Conservation (phyloP, 2,113 vertebrate genomes). For the Cyphomyrus discorhynchus region DNA sequence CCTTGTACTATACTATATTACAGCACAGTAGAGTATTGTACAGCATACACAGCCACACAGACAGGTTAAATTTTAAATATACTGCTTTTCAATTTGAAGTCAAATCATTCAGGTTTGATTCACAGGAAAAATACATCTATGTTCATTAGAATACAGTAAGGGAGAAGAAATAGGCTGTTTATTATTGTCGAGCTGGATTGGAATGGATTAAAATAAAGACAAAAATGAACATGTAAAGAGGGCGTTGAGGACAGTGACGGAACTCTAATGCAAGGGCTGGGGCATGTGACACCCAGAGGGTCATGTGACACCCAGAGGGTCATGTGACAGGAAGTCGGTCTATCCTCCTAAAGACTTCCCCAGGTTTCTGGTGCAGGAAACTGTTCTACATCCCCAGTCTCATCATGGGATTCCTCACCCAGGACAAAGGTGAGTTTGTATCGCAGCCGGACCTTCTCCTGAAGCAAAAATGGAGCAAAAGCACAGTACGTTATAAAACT, state of each 20-base stretch:
- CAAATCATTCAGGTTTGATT: conserved; percentile 8
- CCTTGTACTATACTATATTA: conserved; percentile 7
- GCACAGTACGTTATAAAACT: not conserved
- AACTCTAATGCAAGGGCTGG: conserved; percentile 22
- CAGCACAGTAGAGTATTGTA: conserved; percentile 4
- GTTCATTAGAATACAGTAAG: conserved; percentile 9
- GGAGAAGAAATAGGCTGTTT: conserved; percentile 10
- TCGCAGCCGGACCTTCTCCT: conserved; percentile 94
- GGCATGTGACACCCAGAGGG: conserved; percentile 43
- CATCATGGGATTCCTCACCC: conserved; percentile 77
- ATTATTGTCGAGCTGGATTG: conserved; percentile 2
- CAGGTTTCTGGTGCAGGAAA: conserved; percentile 86
- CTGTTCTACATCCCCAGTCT: conserved; percentile 89
- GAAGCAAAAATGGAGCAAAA: conserved; percentile 16
- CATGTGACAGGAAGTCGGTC: conserved; percentile 34
- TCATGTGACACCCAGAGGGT: conserved; percentile 42
- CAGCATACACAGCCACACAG: conserved; percentile 4
- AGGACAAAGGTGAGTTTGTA: conserved; percentile 89
- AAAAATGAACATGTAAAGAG: not conserved
- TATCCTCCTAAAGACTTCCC: conserved; percentile 73
- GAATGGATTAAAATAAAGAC: conserved; percentile 20
- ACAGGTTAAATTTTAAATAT: conserved; percentile 37
- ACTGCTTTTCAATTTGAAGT: conserved; percentile 21
- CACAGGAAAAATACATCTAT: conserved; percentile 1
- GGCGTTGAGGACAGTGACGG: conserved; percentile 11